Base-by-base conservation (phyloP, 2,888 invertebrate species). In the Andricus quercusramuli region DNA sequence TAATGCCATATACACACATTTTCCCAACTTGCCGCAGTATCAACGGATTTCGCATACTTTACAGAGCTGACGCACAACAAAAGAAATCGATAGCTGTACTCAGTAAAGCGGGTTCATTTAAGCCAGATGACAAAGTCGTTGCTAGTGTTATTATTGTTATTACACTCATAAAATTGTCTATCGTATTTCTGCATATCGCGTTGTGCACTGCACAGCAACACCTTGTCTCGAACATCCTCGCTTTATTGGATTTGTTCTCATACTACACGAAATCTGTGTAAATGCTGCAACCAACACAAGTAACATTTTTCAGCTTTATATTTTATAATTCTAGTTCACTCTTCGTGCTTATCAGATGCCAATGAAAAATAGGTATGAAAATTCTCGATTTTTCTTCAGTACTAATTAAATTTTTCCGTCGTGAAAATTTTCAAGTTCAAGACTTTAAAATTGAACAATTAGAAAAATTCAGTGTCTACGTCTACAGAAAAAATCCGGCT, bases 151-250 rank as follows among this genome's bases (percentile, higher is more conserved):
- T 70, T 70, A 70, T 70, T 70, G 51, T 56, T 70, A 32, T 70
- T 70, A 20, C 51, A 47, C 51, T 70, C 70, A 56, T 70, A 70
- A 70, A 70, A 56, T 70, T 70, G 51, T 70, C 56, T n/a, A 70
- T 70, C 2, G 29, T 51, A 56, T 56, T 70, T 32, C 70, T 51
- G 51, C 29, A 29, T 29, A 70, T 51, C 32, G 20, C 47, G 11
- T 32, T 29, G 29, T 70, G 20, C 51, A 29, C 70, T 41, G 22
- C 41, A 68, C 37, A 37, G 8, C 37, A 77, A n/a, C 37, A 41
- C 62, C 62, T 65, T 65, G 20, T 37, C 37, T 15, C 77, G 20
- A 64, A 64, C 25, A 41, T 44, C 32, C 22, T 25, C 51, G 9
- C 3, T 67, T 41, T 67, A 62, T 25, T 62, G 22, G 25, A 13